Base-by-base conservation (phyloP, 2,113 vertebrate species). In the Hyperoodon ampullatus region DNA sequence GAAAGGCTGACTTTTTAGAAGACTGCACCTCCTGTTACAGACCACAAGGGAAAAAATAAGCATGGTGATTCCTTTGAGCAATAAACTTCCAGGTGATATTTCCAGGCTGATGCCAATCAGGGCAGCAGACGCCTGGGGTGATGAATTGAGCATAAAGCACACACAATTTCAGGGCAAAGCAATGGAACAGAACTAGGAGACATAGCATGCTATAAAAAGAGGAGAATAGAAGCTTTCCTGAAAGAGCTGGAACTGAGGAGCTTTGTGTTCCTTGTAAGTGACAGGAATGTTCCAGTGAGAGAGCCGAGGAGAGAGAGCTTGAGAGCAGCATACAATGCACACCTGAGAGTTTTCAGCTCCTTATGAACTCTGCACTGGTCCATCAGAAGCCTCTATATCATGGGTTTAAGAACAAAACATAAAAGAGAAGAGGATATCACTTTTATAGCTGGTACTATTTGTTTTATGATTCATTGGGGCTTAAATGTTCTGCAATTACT, bases 81-180 rank as follows among this genome's bases (percentile, higher is more conserved):
- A 65, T 58, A 92, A 74, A 86, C 50, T 70, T 35, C 0, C 6
- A 74, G 71, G 24, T 77, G 53, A 90, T 2, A 7, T 70, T 91
- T 93, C 50, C 28, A 84, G 90, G 78, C 35, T 92, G n/a, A 55
- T 85, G 82, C 47, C 91, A 86, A 82, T 82, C 47, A 95, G 89
- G 47, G 47, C 44, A 19, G 24, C 81, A 85, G 74, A 39, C 19
- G 33, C 68, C 70, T 78, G 94, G 93, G 60, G 68, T 55, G 53
- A 78, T 16, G 63, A 96, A 65, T 61, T 23, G 90, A 85, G 39
- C 89, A 81, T 42, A 65, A 72, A 93, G 58, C 26, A 19, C 42
- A 66, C 35, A 55, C 0, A 6, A 42, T 60, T 78, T 60, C 63
- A 8, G 71, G 92, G 63, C 50, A 89, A 61, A 94, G 84, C 55